phyloP scores from a whole-genome alignment of 2,888 invertebrate species.

The Tetranychus piercei region DNA sequence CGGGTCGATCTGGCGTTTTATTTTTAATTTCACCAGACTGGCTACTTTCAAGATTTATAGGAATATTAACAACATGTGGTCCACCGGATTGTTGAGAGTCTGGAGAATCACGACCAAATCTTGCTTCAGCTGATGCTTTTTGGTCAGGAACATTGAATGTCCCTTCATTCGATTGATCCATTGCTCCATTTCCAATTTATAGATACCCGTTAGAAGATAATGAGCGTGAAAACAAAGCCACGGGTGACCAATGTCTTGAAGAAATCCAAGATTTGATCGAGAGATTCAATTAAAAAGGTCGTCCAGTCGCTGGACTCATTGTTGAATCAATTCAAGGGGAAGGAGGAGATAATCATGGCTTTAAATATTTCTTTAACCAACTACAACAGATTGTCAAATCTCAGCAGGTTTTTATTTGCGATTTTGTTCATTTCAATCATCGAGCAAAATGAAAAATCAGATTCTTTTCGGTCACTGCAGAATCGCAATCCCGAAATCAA shows the following conservation, averaged over 20 bases:
- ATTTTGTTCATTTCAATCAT: too few relatives aligned
- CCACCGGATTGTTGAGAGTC: neutral
- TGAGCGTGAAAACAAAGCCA: slow-evolving; percentile 53
- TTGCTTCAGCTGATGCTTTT: too few relatives aligned
- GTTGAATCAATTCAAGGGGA: slow-evolving; percentile 93
- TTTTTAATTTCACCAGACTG: neutral
- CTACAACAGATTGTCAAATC: slow-evolving; percentile 54
- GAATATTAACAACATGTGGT: neutral
- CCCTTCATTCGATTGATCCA: slow-evolving; percentile 88
- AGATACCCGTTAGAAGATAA: slow-evolving; percentile 75
- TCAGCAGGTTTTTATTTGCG: too few relatives aligned
- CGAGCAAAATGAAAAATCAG: too few relatives aligned
- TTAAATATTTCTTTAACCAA: slow-evolving; percentile 65
- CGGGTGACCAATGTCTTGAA: too few relatives aligned
- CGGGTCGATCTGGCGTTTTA: neutral
- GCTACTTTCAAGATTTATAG: neutral
- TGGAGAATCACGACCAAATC: neutral
- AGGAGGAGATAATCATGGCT: slow-evolving; percentile 87
- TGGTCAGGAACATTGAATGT: slow-evolving; percentile 40
- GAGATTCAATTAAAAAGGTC: slow-evolving; percentile 40
- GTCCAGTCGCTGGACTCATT: slow-evolving; percentile 70
- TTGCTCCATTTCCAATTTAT: slow-evolving; percentile 71
- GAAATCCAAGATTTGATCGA: too few relatives aligned
- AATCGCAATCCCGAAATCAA: too few relatives aligned
- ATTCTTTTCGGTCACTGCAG: too few relatives aligned